Evolutionary conservation across 1,140 invertebrate genomes (phyloP), one percentile per base, ranked within the genome.

Genomic region (Neomicropteryx cornuta): DNA sequence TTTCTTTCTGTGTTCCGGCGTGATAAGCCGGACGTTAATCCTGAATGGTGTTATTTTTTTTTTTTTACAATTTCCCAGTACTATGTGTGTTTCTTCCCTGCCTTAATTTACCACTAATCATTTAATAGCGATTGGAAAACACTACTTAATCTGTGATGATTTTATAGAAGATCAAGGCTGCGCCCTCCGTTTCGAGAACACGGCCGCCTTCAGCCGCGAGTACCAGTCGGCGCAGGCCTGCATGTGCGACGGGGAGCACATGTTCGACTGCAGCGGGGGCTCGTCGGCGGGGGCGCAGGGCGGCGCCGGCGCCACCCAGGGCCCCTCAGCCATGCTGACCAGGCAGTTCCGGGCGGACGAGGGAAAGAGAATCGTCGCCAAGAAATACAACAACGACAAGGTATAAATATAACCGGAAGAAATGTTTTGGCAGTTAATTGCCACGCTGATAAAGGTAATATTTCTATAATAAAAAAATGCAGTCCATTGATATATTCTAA

Each of bases 201-300:
- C 89, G 0, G 94, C 95, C 1, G 81, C 85, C 0, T 98, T 94
- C 66, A 97, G 93, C 55, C 78, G 93, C 1, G 79, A 92, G 45
- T 97, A 92, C 60, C 95, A 99, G 62, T 79, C 82, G 2, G 69
- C 81, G 0, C 93, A 97, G 56, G 85, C 95, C 37, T 99, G 95
- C 56, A 93, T 96, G 75, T 99, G 96, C 47, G 96, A 99, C 56
- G 82, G 80, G 1, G 96, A 99, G 53, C 96, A 99, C 65, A 98
- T 99, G 95, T 87, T 97, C 55, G 83, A 89, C 56, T 99, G 92
- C 59, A 73, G 83, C 0, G 65, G 56, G 17, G 48, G 53, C 13
- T 53, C 32, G 18, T 57, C 60, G 27, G 53, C 53, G 5, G 50
- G 48, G n/a, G 52, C 35, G n/a, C 35, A 34, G 14, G 22, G 16